Conservation (phyloP, 2,888 invertebrate species). For the Leptothorax acervorum region DNA sequence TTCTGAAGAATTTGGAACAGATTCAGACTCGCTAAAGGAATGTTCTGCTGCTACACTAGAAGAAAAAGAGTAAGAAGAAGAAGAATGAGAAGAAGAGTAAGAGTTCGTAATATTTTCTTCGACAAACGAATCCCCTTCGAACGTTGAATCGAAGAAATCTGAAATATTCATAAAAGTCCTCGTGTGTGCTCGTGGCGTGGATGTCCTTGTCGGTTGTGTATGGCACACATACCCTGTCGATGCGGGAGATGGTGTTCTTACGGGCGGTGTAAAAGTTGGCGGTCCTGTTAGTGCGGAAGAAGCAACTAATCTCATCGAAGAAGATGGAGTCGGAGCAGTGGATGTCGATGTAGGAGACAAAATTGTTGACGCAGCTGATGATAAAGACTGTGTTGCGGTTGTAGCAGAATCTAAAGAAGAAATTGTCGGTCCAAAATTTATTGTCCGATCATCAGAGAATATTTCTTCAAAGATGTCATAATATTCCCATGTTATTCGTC, state of each 20-base stretch:
- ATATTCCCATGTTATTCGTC: neutral
- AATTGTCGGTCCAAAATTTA: conserved; percentile 10
- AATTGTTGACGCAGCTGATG: neutral
- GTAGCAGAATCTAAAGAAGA: neutral
- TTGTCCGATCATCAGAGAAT: neutral
- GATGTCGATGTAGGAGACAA: neutral
- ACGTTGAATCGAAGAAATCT: neutral
- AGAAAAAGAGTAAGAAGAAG: neutral
- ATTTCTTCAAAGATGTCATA: neutral
- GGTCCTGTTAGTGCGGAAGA: neutral
- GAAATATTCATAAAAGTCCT: neutral
- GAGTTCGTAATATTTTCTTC: neutral
- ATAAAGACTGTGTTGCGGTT: neutral
- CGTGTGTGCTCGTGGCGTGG: neutral
- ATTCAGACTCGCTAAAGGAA: neutral
- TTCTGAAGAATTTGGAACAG: neutral
- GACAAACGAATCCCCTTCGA: neutral
- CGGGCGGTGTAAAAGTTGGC: neutral
- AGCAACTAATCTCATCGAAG: neutral
- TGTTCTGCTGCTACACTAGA: neutral
- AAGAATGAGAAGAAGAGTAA: neutral
- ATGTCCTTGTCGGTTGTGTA: neutral
- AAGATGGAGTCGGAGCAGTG: neutral
- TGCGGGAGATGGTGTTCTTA: neutral
- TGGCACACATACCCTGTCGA: neutral